Evolutionary conservation across 2,113 vertebrate species (phyloP).

Genomic region (Ornithorhynchus anatinus): DNA sequence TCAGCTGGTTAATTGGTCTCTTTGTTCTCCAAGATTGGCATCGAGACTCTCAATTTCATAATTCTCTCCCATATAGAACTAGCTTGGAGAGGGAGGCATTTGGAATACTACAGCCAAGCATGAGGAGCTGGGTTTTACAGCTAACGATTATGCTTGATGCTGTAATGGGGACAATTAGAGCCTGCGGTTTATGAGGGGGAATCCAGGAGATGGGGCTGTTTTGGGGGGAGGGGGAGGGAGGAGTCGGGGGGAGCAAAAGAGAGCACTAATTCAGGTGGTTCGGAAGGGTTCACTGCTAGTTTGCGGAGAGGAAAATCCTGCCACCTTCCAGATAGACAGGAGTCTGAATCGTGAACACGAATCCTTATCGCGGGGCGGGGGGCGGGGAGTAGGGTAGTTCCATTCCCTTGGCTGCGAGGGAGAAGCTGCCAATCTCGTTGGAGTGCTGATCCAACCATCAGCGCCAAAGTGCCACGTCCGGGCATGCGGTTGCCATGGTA

Average conservation of each 20-base stretch:
- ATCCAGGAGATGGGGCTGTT: rapidly evolving
- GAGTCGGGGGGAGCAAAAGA: too few relatives aligned
- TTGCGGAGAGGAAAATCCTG: not conserved
- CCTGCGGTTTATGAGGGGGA: not conserved
- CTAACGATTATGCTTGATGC: not conserved
- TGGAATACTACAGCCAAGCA: not conserved
- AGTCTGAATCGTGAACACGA: too few relatives aligned
- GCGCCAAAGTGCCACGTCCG: too few relatives aligned
- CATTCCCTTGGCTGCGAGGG: too few relatives aligned
- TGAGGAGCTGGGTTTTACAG: not conserved
- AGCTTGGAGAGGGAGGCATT: not conserved
- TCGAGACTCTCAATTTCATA: not conserved
- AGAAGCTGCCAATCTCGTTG: too few relatives aligned
- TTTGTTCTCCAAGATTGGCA: not conserved
- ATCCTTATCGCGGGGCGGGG: too few relatives aligned
- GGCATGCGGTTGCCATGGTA: too few relatives aligned
- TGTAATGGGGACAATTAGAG: not conserved
- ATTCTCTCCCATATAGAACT: not conserved
- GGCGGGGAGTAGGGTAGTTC: too few relatives aligned
- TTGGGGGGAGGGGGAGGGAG: not conserved
- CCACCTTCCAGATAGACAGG: too few relatives aligned
- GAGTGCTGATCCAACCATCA: too few relatives aligned
- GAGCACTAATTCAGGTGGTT: not conserved
- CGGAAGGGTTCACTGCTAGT: not conserved
- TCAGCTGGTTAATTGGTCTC: not conserved